Evolutionary conservation across 2,113 vertebrate species (phyloP).

Genomic region (Poeciliopsis occidentalis): DNA sequence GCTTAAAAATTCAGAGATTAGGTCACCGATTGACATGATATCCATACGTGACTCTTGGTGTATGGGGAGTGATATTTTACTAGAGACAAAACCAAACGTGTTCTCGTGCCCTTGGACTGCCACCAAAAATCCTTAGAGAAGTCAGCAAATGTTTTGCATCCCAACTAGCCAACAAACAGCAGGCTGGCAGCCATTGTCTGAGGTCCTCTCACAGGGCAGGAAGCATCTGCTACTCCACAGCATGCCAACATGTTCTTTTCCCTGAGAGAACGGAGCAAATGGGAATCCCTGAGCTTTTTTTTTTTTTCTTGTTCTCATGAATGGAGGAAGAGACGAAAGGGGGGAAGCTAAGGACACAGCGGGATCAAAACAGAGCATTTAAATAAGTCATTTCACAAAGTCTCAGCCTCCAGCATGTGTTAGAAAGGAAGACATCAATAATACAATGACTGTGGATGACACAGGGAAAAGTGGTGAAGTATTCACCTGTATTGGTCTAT

Average conservation of each 20-base stretch:
- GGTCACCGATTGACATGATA: not conserved
- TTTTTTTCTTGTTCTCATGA: not conserved
- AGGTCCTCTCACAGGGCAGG: constrained; percentile 4
- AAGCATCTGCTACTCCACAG: constrained; percentile 17
- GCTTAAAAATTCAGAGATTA: not conserved
- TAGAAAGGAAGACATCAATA: not conserved
- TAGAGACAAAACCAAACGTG: not conserved
- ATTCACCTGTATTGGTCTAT: not conserved
- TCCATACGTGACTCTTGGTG: not conserved
- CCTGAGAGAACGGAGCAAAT: not conserved
- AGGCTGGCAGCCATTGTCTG: not conserved
- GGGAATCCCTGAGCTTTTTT: not conserved
- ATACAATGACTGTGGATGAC: not conserved
- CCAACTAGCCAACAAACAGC: constrained; percentile 9
- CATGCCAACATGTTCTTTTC: not conserved
- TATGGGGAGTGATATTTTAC: not conserved
- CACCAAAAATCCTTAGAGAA: not conserved
- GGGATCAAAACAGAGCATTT: not conserved
- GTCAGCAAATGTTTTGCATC: not conserved
- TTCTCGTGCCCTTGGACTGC: not conserved
- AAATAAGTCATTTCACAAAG: not conserved
- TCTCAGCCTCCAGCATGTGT: not conserved
- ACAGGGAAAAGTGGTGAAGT: not conserved
- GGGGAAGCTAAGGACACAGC: not conserved
- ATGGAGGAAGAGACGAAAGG: too few species aligned